Conservation (phyloP, 2,888 invertebrate genomes). For the Nephrotoma guestfalica region DNA sequence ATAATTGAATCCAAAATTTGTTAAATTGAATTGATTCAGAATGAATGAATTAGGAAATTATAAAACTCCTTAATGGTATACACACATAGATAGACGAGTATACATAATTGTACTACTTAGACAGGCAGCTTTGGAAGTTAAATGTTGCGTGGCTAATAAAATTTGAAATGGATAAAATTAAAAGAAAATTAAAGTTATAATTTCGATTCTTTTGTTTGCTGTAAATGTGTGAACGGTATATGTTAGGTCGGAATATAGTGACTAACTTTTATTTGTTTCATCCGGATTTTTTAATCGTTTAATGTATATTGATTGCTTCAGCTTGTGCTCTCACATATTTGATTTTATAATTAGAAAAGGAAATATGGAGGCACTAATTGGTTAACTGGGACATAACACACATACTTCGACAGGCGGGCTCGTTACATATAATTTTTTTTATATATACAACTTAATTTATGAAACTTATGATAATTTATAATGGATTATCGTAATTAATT, state of each 20-base stretch:
- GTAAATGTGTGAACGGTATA: not conserved
- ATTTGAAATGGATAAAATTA: not conserved
- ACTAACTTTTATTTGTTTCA: not conserved
- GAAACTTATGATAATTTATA: too few relatives aligned
- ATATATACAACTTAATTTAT: too few relatives aligned
- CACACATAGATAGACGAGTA: not conserved
- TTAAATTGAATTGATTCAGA: not conserved
- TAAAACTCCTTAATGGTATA: not conserved
- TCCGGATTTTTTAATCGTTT: not conserved
- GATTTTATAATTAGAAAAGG: too few relatives aligned
- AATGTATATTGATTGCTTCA: not conserved
- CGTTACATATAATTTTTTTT: too few relatives aligned
- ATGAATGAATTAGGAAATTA: not conserved
- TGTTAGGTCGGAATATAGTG: not conserved
- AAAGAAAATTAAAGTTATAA: not conserved
- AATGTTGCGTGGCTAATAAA: not conserved
- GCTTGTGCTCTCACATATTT: too few relatives aligned
- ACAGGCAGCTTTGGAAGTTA: not conserved
- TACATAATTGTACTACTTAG: not conserved
- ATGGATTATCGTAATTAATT: too few relatives aligned
- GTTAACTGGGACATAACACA: too few relatives aligned
- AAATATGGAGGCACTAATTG: too few relatives aligned
- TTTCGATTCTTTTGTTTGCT: not conserved
- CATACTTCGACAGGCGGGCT: too few relatives aligned
- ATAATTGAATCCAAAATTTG: not conserved